Percentiles rank a stretch among this genome's conserved stretches.
These are phyloP conservation scores for Ceratoteleas bidentatus DNA, from an alignment of 1,140 invertebrate genomes.

Conservation along the genomic window DNA sequence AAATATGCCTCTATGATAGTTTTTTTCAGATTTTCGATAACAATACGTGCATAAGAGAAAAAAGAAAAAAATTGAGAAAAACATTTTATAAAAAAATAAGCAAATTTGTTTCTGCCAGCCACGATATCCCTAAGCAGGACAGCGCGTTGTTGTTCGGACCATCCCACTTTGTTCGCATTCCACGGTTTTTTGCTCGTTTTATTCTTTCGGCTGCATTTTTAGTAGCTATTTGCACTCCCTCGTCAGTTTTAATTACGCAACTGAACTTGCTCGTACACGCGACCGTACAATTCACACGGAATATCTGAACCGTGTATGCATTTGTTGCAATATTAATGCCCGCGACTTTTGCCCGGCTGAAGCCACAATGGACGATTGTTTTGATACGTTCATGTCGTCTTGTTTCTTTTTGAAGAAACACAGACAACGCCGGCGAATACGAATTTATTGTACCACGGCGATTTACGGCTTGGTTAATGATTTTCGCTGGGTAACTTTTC, in stretches of 20 bases:
- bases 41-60: too few species aligned
- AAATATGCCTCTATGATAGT: too few species aligned
- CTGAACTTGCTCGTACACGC: conserved; percentile 4
- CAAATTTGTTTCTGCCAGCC: too few species aligned
- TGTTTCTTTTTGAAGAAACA: neutral
- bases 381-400: neutral
- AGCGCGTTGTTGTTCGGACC: neutral
- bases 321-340: conserved; percentile 1
- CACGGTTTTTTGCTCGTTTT: neutral
- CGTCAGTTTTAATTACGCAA: conserved; percentile 5
- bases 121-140: neutral
- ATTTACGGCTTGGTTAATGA: too few species aligned
- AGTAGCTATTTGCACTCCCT: conserved; percentile 9
- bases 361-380: neutral
- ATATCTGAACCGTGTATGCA: conserved; percentile 5
- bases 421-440: neutral
- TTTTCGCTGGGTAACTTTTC: too few species aligned
- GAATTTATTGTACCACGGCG: too few species aligned
- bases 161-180: conserved; percentile 5
- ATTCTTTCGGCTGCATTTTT: neutral
- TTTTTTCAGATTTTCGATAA: too few species aligned
- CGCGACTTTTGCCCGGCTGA: neutral
- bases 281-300: conserved; percentile 1
- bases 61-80: too few species aligned
- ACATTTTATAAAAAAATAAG: too few species aligned